Evolutionary conservation across 2,113 vertebrate species (phyloP).

Genomic region (Labeo rohita): DNA sequence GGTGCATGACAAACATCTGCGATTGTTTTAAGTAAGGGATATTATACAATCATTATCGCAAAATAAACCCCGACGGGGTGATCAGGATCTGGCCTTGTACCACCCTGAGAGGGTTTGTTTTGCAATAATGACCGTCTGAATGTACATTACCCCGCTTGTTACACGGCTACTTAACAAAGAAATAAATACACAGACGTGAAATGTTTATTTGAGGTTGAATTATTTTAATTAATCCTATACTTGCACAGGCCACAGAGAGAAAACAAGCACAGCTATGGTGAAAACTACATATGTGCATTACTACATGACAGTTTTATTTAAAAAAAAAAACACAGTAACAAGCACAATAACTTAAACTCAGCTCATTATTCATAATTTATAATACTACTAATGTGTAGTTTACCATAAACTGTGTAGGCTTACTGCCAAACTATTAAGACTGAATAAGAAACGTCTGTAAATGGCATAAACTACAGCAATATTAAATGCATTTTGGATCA

Average conservation of each 20-base stretch:
- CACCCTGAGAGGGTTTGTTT: neutral
- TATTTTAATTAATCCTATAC: neutral
- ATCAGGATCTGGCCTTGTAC: neutral
- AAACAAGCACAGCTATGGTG: neutral
- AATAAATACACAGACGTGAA: neutral
- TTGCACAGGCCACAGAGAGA: neutral
- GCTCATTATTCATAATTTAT: too few species aligned
- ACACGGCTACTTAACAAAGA: conserved; percentile 8
- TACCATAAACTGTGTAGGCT: neutral
- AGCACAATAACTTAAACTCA: too few species aligned
- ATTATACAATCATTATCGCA: conserved; percentile 10
- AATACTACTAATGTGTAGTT: neutral
- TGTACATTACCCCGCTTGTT: neutral
- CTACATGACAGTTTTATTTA: neutral
- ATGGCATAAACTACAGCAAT: neutral
- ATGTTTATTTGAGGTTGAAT: neutral
- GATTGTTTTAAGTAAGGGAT: neutral
- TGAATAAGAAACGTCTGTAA: neutral
- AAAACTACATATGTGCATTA: neutral
- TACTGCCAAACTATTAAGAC: neutral
- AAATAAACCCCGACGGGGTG: neutral
- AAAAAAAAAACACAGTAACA: too few species aligned
- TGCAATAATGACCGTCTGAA: neutral
- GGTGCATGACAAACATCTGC: neutral
- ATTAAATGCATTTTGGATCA: neutral